Evolutionary conservation across 1,140 invertebrate genomes (phyloP), one percentile per base, ranked within the genome.

Genomic region (Bombyx mandarina): DNA sequence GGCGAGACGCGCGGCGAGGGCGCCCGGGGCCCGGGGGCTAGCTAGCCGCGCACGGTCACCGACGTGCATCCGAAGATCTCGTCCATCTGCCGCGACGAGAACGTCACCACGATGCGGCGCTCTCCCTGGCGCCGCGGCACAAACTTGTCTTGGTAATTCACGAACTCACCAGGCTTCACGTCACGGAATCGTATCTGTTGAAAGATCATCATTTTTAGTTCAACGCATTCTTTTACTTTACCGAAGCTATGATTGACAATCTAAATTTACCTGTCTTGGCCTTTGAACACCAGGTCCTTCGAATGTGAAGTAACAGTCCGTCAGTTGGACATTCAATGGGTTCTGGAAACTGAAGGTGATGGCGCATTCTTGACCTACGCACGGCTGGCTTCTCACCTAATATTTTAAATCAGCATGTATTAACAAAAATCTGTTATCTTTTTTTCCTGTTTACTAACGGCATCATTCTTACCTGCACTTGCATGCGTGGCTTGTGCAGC

Each of bases 211-310:
- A 52, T 46, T 45, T 10, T 6, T 7, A 8, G 26, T 53, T 10
- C 26, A 6, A 10, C 50, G 0, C 8, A 45, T 12, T 46, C 10
- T 26, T 42, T 7, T 47, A 48, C 8, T 43, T 8, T 6, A 26
- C 45, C 12, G 22, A 8, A 22, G 5, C 5, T 12, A 22, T 18
- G 43, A 46, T 54, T 22, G 44, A 18, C 1, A 22, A 45, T 9
- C 12, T 22, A 8, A 45, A 43, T 63, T 62, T 78, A 90, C 88
- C 79, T 89, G 86, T 75, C 90, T 89, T 10, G 91, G 90, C 61
- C 90, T 86, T 54, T 89, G 88, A 9, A 93, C 74, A 43, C 93
- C 92, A 10, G 92, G 90, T 46, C 92, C 92, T 87, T 94, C 93
- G 54, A 93, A 88, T 7, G 89, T 91, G 67, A 93, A 90, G 62